These are phyloP conservation scores for Riparia riparia DNA, from an alignment of 2,113 vertebrate species.

Conservation along the genomic window DNA sequence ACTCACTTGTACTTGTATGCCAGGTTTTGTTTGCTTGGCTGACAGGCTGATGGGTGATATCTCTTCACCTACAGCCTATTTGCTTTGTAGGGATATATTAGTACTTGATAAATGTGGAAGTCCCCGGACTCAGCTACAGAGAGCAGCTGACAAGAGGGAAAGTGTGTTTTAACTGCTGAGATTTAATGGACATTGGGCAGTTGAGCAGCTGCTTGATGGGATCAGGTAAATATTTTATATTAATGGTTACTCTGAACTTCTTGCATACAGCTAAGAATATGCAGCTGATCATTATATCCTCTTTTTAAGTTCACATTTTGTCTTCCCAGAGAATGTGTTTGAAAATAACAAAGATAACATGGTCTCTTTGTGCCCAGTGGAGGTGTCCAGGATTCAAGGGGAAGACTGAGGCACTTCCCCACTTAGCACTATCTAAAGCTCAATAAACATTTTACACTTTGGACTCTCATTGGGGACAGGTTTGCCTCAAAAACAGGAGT, in stretches of 20 bases:
- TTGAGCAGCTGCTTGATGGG: not conserved
- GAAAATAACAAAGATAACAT: not conserved
- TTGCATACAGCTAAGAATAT: not conserved
- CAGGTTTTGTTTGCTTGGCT: not conserved
- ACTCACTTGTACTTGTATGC: not conserved
- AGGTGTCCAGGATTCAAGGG: not conserved
- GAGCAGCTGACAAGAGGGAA: not conserved
- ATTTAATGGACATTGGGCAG: not conserved
- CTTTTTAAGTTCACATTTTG: not conserved
- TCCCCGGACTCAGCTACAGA: not conserved
- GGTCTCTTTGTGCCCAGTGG: not conserved
- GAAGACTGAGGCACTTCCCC: not conserved
- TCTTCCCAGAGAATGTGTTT: not conserved
- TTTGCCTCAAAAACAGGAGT: not conserved
- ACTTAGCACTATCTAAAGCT: not conserved
- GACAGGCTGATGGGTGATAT: not conserved
- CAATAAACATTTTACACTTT: not conserved
- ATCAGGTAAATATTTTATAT: not conserved
- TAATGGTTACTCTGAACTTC: not conserved
- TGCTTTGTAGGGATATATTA: not conserved
- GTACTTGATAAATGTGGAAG: not conserved
- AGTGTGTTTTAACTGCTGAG: not conserved
- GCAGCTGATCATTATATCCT: not conserved
- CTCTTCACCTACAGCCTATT: not conserved
- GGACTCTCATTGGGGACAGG: rapidly evolving